These are phyloP conservation scores for Procambarus clarkii DNA, from an alignment of 1,140 invertebrate species.

Conservation along the genomic window DNA sequence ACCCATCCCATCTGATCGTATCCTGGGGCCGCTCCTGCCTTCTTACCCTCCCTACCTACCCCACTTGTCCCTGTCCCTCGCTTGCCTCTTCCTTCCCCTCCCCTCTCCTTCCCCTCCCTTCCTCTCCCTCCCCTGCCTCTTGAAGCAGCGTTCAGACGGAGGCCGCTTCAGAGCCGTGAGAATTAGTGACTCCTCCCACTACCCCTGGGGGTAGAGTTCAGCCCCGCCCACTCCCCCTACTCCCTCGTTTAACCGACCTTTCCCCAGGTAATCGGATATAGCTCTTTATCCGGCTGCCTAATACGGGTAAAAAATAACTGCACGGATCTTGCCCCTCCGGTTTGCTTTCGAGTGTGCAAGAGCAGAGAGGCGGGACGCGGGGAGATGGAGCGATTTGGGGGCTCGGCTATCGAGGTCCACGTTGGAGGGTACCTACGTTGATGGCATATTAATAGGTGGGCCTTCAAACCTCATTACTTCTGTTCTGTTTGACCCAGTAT, in stretches of 20 bases:
- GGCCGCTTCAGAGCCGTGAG: conserved; percentile 12
- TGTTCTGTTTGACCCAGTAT: conserved; percentile 41
- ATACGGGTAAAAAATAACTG: neutral
- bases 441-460: conserved; percentile 26
- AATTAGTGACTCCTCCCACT: conserved; percentile 55
- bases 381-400: too few species aligned
- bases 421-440: too few species aligned
- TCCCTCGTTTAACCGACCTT: neutral
- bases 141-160: too few species aligned
- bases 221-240: conserved; percentile 8
- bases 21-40: too few species aligned
- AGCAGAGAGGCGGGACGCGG: neutral
- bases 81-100: too few species aligned
- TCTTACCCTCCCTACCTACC: too few species aligned
- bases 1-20: too few species aligned
- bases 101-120: neutral
- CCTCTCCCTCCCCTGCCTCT: neutral
- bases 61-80: neutral
- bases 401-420: too few species aligned
- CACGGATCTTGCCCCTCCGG: neutral
- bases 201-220: conserved; percentile 38
- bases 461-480: conserved; percentile 54
- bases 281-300: neutral
- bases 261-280: too few species aligned
- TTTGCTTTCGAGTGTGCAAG: neutral